These are phyloP conservation scores for Mormyrus hasselquistii DNA, from an alignment of 2,797 vertebrate genomes.

Conservation along the genomic window DNA sequence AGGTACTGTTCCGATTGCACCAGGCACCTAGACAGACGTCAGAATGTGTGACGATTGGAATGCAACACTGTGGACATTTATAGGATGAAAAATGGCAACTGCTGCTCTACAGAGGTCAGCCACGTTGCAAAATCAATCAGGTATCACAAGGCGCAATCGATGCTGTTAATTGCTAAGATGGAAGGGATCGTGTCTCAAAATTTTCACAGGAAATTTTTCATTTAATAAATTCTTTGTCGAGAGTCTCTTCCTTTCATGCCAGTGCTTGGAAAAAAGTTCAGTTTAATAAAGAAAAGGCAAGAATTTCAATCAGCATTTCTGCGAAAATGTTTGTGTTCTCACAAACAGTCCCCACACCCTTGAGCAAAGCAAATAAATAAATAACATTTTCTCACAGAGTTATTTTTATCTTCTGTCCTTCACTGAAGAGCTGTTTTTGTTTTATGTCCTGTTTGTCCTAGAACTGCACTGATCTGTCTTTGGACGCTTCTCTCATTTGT, in stretches of 20 bases:
- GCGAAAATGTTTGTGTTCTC: not conserved
- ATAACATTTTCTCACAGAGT: not conserved
- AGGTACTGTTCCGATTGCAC: not conserved
- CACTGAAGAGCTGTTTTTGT: not conserved
- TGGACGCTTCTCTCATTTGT: not conserved
- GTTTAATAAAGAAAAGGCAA: not conserved
- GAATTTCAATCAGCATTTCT: not conserved
- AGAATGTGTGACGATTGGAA: not conserved
- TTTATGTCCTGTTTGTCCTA: not conserved
- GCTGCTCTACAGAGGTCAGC: not conserved
- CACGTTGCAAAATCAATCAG: not conserved
- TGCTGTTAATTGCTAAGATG: not conserved
- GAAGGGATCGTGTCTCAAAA: not conserved
- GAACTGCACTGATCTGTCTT: not conserved
- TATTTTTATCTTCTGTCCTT: not conserved
- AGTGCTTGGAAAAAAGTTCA: not conserved
- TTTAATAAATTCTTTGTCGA: not conserved
- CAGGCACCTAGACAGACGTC: not conserved
- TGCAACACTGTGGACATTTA: not conserved
- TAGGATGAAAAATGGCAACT: not conserved
- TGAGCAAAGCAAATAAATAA: not conserved
- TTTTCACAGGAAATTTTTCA: not conserved
- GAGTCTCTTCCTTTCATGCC: not conserved
- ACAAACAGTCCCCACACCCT: not conserved
- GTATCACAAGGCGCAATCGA: not conserved